Conservation (phyloP, 2,888 invertebrate genomes). For the Platycheirus albimanus region DNA sequence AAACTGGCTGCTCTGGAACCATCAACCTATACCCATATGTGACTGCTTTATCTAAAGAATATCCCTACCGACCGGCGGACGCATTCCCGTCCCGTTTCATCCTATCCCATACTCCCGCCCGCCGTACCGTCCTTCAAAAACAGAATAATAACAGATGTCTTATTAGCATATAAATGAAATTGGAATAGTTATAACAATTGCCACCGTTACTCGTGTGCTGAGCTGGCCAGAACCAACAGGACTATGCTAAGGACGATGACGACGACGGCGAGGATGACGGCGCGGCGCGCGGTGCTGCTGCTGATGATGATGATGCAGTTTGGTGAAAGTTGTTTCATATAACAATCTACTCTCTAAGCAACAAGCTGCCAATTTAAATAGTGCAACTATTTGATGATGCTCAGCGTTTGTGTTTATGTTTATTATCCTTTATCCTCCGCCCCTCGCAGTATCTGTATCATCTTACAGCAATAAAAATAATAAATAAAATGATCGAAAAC, state of each 20-base stretch:
- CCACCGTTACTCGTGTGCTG: conserved; percentile 39
- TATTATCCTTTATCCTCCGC: too few relatives aligned
- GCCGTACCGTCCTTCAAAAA: conserved; percentile 65
- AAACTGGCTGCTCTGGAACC: background rate
- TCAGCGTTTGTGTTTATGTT: conserved; percentile 61
- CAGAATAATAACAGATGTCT: conserved; percentile 78
- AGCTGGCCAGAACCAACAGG: conserved; percentile 37
- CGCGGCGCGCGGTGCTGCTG: conserved; percentile 4
- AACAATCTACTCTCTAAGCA: conserved; percentile 42
- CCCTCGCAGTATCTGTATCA: background rate
- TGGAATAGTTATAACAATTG: conserved; percentile 76
- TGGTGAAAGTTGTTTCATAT: conserved; percentile 39
- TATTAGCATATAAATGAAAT: conserved; percentile 78
- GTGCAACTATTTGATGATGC: conserved; percentile 51
- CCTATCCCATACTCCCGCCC: background rate
- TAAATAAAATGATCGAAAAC: background rate
- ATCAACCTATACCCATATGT: conserved; percentile 42
- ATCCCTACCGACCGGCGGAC: too few relatives aligned
- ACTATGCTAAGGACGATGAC: too few relatives aligned
- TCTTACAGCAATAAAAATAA: background rate
- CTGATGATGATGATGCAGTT: conserved; percentile 58
- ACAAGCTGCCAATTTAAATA: conserved; percentile 66
- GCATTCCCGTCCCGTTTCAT: conserved; percentile 30
- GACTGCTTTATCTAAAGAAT: conserved; percentile 31
- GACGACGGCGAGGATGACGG: conserved; percentile 16